Conservation (phyloP, 2,797 vertebrate genomes). For the Hybognathus amarus region DNA sequence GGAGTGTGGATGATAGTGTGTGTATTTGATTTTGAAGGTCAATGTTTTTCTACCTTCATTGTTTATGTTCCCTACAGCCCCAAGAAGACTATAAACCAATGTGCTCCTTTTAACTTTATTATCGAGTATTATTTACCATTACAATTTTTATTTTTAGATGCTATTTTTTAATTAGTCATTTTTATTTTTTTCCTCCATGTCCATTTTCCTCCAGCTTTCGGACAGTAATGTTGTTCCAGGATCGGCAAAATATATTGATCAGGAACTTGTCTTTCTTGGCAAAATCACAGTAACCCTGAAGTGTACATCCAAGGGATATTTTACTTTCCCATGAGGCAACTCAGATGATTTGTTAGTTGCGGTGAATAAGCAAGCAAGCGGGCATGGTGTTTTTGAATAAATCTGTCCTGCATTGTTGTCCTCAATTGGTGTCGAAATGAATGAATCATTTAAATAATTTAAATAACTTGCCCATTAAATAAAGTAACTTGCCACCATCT, state of each 20-base stretch:
- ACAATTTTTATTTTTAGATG: neutral
- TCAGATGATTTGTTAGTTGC: neutral
- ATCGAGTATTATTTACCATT: neutral
- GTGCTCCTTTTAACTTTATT: neutral
- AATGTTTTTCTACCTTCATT: slow-evolving; percentile 5
- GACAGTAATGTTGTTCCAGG: neutral
- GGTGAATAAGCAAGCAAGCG: neutral
- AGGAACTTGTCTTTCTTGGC: no score
- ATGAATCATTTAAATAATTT: neutral
- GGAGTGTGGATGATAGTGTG: neutral
- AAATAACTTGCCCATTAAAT: neutral
- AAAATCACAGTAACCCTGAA: neutral
- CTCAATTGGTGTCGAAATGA: neutral
- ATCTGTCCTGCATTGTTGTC: neutral
- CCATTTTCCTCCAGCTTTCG: neutral
- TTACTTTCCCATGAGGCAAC: neutral
- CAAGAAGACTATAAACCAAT: neutral
- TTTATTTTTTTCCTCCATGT: no score
- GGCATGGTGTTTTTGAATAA: neutral
- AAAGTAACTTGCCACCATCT: neutral
- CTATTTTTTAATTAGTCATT: neutral
- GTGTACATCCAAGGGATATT: neutral
- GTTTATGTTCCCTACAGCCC: neutral
- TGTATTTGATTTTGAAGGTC: slow-evolving; percentile 8
- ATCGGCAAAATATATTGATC: neutral